Evolutionary conservation across 2,797 vertebrate species (phyloP), one percentile per base, ranked within the genome.

Genomic region (Tympanoctomys barrerae): DNA sequence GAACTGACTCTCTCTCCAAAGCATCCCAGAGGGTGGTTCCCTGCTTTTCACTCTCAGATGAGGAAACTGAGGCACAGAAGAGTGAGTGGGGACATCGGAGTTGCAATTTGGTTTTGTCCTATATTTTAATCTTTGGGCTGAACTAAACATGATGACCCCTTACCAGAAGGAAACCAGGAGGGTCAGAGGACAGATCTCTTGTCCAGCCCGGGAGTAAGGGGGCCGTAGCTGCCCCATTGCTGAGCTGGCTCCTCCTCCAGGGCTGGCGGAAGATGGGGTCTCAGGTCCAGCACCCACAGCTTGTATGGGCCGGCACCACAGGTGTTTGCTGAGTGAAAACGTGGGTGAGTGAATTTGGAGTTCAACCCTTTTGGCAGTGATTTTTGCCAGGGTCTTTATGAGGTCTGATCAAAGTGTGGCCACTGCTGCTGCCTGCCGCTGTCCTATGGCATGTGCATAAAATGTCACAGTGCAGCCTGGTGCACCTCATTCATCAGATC

Each of bases 1-100:
- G 5, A 24, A 10, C 71, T 73, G 39, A 2, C 12, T 2, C 5
- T 9, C 5, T 24, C 61, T 11, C 49, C 0, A 0, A 0, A 1
- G 8, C 0, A 21, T 9, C 57, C 59, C 19, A 1, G 31, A 22
- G 68, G 59, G 12, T 13, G 26, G 49, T 36, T 12, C 39, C 42
- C 5, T 11, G 0, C 2, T 1, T 14, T 46, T 39, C 31, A 1
- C 82, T 79, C 33, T 64, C 59, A 7, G 33, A 18, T 0, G 24
- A 64, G 64, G 16, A 83, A 84, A 46, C 28, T 0, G n/a, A 18
- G 59, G 28, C 39, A 6, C 5, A 49, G 88, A 46, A 33, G n/a
- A 54, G 49, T 14, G 21, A 52, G 19, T 22, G 52, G 13, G 26
- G 82, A 2, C 11, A 7, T 26, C 39, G 2, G 49, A 5, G 12